Evolutionary conservation across 2,797 vertebrate genomes (phyloP), one percentile per base, ranked within the genome.

Genomic region (Xenopus petersii): DNA sequence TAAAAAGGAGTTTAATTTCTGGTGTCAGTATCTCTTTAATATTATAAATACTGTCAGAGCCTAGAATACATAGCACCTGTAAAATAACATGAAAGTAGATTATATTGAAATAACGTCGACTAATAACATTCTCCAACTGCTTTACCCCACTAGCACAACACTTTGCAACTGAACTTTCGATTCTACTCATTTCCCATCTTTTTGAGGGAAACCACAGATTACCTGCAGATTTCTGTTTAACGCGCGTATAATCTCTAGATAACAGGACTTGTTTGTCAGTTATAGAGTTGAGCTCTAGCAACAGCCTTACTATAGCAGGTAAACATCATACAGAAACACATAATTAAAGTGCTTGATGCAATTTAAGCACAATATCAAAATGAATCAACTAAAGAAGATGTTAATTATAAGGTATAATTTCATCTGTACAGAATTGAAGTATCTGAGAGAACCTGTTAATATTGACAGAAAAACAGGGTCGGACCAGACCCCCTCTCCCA

Each of bases 151-250:
- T 64, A 24, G 17, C 68, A 60, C 10, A 60, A 26, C 36, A 78
- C 59, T 73, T 48, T 73, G 75, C 51, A 78, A 78, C 76, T 78
- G 76, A 78, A 74, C 71, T 78, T 73, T 78, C 71, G 12, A 51
- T 73, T 73, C 61, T 73, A 78, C 65, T 73, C 66, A 73, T 78
- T 63, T 58, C 75, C 13, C 65, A 46, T n/a, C 60, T 73, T 78
- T 78, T 78, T 67, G 17, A 73, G 71, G 76, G 66, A 69, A 78
- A 78, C 76, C 76, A 73, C 76, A 78, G 71, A 73, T 78, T 73
- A 78, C 71, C 76, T 73, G n/a, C 30, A 73, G 59, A 64, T 73
- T 67, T 33, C 33, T n/a, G 51, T 75, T 56, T 72, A 33, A 24
- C 21, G 16, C 21, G 15, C n/a, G n/a, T 36, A 16, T 30, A 73